Conservation (phyloP, 2,797 vertebrate species). For the Picus viridis region DNA sequence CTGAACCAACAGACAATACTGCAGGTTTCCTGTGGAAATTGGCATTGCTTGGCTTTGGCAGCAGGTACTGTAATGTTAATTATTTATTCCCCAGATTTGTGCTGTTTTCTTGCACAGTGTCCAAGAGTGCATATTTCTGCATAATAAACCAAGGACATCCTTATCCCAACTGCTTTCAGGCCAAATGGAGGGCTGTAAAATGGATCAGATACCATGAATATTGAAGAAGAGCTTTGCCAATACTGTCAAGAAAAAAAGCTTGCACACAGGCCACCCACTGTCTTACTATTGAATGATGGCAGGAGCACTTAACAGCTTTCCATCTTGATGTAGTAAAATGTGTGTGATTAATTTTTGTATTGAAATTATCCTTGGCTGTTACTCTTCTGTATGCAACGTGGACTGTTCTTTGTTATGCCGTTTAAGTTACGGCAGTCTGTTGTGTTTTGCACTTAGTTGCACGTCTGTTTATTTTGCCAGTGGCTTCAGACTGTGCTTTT, state of each 20-base stretch:
- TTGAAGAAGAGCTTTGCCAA: not conserved
- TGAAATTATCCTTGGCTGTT: not conserved
- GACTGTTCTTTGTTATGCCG: not conserved
- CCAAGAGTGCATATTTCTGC: not conserved
- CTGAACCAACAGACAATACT: slow-evolving; percentile 92
- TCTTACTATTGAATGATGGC: not conserved
- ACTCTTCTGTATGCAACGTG: not conserved
- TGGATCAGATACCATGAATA: not conserved
- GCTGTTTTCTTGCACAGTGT: not conserved
- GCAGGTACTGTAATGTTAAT: slow-evolving; percentile 83
- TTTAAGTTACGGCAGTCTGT: not conserved
- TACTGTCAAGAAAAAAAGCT: not conserved
- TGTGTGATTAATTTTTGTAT: not conserved
- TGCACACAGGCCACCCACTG: not conserved
- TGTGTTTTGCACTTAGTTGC: not conserved
- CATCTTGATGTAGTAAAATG: not conserved
- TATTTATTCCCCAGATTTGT: not conserved
- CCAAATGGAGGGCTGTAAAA: not conserved
- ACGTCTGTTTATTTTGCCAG: not conserved
- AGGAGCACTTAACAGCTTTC: not conserved
- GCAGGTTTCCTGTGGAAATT: slow-evolving; percentile 96
- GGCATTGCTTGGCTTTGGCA: slow-evolving; percentile 96
- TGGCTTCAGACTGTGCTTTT: not conserved
- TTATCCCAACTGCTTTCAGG: not conserved
- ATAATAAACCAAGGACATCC: not conserved